Percentiles rank a stretch among this genome's conserved stretches.
These are phyloP conservation scores for Shargacucullia verbasci DNA, from an alignment of 2,888 invertebrate species.

Conservation along the genomic window DNA sequence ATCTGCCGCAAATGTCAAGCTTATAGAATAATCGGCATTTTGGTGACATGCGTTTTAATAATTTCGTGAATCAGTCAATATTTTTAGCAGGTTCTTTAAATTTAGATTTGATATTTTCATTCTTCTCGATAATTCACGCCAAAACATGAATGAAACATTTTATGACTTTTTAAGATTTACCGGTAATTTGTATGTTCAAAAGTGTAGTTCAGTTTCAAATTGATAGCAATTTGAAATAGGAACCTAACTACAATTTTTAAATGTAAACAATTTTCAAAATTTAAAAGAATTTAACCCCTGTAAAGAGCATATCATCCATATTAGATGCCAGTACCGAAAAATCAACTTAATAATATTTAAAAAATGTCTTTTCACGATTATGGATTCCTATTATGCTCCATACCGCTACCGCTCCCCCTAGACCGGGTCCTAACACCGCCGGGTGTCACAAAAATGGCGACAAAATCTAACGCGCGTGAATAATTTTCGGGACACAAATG, in stretches of 20 bases:
- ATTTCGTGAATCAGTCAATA: constrained; percentile 19
- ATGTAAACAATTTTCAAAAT: too few relatives aligned
- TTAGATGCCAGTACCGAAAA: constrained; percentile 15
- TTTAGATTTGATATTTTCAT: too few relatives aligned
- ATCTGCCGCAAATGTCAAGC: constrained; percentile 62
- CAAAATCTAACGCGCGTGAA: constrained; percentile 72
- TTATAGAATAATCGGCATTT: constrained; percentile 53
- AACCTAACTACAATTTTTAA: too few relatives aligned
- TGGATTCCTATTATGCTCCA: constrained; percentile 29
- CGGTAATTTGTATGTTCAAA: too few relatives aligned
- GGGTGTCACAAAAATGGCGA: constrained; percentile 65
- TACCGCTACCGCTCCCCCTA: constrained; percentile 30
- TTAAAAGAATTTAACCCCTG: neutral
- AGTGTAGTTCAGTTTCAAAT: too few relatives aligned
- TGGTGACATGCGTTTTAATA: constrained; percentile 45
- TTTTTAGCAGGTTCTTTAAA: too few relatives aligned
- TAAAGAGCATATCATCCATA: neutral
- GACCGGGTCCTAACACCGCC: constrained; percentile 32
- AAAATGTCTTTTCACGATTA: constrained; percentile 35
- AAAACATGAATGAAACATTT: too few relatives aligned
- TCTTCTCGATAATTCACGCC: too few relatives aligned
- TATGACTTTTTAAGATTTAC: too few relatives aligned
- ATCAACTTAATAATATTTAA: constrained; percentile 31
- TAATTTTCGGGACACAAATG: constrained; percentile 74
- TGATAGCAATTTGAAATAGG: too few relatives aligned